Conservation (phyloP, 2,888 invertebrate genomes). For the Alloscopus bannaensis region DNA sequence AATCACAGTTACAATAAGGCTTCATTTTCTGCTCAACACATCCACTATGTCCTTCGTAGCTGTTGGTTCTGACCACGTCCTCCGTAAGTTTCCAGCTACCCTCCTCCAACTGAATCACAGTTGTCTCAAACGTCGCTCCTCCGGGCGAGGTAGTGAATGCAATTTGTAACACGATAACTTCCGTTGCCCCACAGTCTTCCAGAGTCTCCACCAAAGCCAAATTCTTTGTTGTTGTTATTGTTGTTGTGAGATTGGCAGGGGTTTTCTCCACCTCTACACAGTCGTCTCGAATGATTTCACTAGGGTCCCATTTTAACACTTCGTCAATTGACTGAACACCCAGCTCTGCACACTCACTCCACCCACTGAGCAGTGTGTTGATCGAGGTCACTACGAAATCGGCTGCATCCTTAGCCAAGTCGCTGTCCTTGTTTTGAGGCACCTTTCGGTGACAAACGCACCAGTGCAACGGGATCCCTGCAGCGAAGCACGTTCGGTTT, state of each 20-base stretch:
- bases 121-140: constrained; percentile 57
- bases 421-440: constrained; percentile 12
- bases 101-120: constrained; percentile 56
- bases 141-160: constrained; percentile 42
- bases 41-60: constrained; percentile 39
- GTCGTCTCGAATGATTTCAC: constrained; percentile 37
- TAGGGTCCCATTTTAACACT: constrained; percentile 45
- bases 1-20: constrained; percentile 50
- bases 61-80: constrained; percentile 52
- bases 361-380: constrained; percentile 21
- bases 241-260: not conserved
- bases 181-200: not conserved
- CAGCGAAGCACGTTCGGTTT: constrained; percentile 36
- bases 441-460: constrained; percentile 44
- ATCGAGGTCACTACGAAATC: constrained; percentile 40
- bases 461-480: constrained; percentile 30
- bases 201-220: not conserved
- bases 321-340: constrained; percentile 32
- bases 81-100: constrained; percentile 61
- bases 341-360: constrained; percentile 19
- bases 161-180: constrained; percentile 40
- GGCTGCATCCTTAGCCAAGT: constrained; percentile 27
- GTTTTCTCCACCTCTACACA: constrained; percentile 1
- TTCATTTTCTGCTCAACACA: constrained; percentile 59
- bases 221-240: not conserved